Percentiles rank a stretch among this genome's conserved stretches.
Evolutionary conservation across 1,140 invertebrate species (phyloP).

Genomic region (Penaeus chinensis): DNA sequence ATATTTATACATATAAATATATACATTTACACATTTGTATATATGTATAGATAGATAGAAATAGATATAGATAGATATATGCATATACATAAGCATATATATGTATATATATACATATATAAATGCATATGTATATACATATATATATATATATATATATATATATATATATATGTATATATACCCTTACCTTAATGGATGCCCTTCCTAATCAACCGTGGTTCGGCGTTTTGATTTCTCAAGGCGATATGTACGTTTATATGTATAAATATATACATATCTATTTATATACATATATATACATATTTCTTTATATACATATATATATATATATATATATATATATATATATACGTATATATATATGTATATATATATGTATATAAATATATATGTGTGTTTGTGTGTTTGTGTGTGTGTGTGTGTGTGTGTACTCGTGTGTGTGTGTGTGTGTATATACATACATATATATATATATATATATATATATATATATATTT

Average conservation of each 20-base stretch:
- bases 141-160: not conserved
- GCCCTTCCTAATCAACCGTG: not conserved
- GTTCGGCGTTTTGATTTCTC: too few relatives aligned
- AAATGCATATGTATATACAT: not conserved
- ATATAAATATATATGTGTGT: too few relatives aligned
- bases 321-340: too few relatives aligned
- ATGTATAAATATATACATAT: too few relatives aligned
- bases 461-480: slow-evolving; percentile 7
- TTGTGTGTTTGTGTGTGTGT: too few relatives aligned
- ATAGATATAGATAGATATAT: slow-evolving; percentile 10
- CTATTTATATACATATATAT: too few relatives aligned
- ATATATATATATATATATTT: slow-evolving; percentile 8
- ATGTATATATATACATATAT: not conserved
- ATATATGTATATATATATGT: too few relatives aligned
- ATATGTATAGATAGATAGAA: not conserved
- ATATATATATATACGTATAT: too few relatives aligned
- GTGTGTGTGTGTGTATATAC: not conserved
- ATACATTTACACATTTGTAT: not conserved
- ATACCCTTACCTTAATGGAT: not conserved
- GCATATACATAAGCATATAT: not conserved
- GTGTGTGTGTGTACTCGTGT: too few relatives aligned
- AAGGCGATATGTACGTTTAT: too few relatives aligned
- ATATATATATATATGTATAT: not conserved
- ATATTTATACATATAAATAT: not conserved
- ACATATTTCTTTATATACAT: too few relatives aligned